Percentiles rank a stretch among this genome's conserved stretches.
These are phyloP conservation scores for Gymnopithys bicolor DNA, from an alignment of 2,797 vertebrate genomes.

Conservation along the genomic window DNA sequence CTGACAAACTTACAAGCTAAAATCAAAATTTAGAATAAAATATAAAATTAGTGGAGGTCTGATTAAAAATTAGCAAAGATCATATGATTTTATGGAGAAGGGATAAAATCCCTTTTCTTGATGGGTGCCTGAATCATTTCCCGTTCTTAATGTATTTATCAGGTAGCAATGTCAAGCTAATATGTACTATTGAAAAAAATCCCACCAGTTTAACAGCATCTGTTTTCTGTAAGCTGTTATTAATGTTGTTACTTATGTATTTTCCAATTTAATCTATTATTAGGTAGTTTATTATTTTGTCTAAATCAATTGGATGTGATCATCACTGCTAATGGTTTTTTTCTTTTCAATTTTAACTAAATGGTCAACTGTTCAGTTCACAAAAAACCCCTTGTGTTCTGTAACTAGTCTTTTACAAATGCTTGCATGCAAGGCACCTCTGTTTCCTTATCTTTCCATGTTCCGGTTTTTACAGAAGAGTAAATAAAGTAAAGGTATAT, in stretches of 20 bases:
- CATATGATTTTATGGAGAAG: no score
- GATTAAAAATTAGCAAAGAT: no score
- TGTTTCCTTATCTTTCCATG: not conserved
- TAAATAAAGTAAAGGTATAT: not conserved
- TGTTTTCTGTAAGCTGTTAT: not conserved
- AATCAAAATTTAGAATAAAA: no score
- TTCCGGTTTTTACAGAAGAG: not conserved
- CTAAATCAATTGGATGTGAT: not conserved
- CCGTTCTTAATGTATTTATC: not conserved
- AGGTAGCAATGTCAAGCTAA: not conserved
- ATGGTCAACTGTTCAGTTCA: not conserved
- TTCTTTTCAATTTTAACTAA: not conserved
- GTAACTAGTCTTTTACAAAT: not conserved
- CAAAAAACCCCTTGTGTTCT: not conserved
- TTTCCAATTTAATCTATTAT: not conserved
- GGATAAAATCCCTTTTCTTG: no score
- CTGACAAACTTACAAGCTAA: no score
- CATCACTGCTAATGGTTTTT: not conserved
- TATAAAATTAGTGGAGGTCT: no score
- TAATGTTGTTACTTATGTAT: not conserved
- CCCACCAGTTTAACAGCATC: not conserved
- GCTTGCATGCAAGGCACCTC: not conserved
- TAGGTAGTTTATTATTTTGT: not conserved
- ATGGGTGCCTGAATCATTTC: not conserved
- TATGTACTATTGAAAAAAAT: not conserved